Evolutionary conservation across 2,113 vertebrate genomes (phyloP).

Genomic region (Hippocampus guttulatus): DNA sequence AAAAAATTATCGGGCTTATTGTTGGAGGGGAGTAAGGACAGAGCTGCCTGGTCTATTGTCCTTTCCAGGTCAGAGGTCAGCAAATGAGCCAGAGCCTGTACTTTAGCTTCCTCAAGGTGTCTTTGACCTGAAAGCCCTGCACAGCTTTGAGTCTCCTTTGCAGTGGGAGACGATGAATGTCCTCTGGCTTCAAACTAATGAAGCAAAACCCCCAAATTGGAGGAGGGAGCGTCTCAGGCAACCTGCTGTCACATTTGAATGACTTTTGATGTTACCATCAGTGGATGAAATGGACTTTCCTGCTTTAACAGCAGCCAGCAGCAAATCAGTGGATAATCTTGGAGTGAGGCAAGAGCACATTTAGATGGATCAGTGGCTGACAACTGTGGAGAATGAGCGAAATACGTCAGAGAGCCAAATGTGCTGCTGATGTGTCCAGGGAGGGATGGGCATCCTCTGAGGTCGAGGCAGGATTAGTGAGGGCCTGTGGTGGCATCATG

Average conservation of each 20-base stretch:
- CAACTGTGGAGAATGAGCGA: constrained; percentile 29
- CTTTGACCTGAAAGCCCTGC: constrained; percentile 16
- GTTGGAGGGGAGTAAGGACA: not conserved
- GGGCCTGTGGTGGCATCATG: constrained; percentile 37
- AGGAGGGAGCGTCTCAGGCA: not conserved
- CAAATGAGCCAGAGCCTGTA: constrained; percentile 2
- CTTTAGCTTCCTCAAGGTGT: constrained; percentile 8
- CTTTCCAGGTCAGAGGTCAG: not conserved
- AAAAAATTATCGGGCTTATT: not conserved
- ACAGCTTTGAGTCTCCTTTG: constrained; percentile 9
- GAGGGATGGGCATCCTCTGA: constrained; percentile 44
- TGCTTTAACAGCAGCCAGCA: constrained; percentile 24
- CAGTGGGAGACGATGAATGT: constrained; percentile 8
- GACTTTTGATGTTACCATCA: constrained; percentile 14
- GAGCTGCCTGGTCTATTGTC: not conserved
- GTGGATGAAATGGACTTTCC: constrained; percentile 5
- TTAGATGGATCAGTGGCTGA: constrained; percentile 38
- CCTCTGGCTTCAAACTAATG: constrained; percentile 26
- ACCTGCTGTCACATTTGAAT: constrained; percentile 15
- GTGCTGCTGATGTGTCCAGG: constrained; percentile 30
- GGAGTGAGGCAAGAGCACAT: constrained; percentile 12
- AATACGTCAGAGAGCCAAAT: constrained; percentile 35
- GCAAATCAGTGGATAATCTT: constrained; percentile 38
- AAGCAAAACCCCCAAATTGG: constrained; percentile 6
- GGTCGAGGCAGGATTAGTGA: constrained; percentile 40